phyloP scores from a whole-genome alignment of 2,888 invertebrate genomes.

The Tineola bisselliella region DNA sequence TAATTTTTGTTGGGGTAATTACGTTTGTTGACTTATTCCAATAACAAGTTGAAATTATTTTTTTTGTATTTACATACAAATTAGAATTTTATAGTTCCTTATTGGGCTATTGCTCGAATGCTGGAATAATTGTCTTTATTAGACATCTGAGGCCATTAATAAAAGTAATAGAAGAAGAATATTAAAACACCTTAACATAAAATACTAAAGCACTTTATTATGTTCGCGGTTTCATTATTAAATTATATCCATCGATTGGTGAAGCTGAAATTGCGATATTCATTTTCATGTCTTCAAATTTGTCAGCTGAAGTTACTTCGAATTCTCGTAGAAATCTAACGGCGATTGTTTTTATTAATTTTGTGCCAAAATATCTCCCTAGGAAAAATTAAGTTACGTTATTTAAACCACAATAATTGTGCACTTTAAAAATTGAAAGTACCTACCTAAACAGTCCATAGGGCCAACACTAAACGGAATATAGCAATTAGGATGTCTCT shows the following conservation, averaged over 20 bases:
- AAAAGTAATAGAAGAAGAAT: too few species aligned
- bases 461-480: slow-evolving; percentile 51
- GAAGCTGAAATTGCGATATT: slow-evolving; percentile 12
- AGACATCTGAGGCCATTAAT: too few species aligned
- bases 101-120: too few species aligned
- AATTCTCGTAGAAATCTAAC: slow-evolving; percentile 12
- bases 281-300: slow-evolving; percentile 7
- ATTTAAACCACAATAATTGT: too few species aligned
- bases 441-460: slow-evolving; percentile 53
- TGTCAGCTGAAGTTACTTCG: background rate
- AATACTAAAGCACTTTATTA: background rate
- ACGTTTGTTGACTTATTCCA: too few species aligned
- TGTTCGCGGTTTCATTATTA: slow-evolving; percentile 30
- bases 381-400: too few species aligned
- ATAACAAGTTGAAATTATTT: too few species aligned
- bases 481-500: slow-evolving; percentile 37
- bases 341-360: slow-evolving; percentile 13
- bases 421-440: background rate
- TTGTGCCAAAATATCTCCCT: slow-evolving; percentile 15
- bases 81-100: too few species aligned
- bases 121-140: too few species aligned
- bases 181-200: too few species aligned
- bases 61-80: too few species aligned
- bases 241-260: slow-evolving; percentile 33
- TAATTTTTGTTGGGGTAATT: background rate